These are phyloP conservation scores for Harlomillsia oculata DNA, from an alignment of 1,140 invertebrate genomes.

Conservation along the genomic window DNA sequence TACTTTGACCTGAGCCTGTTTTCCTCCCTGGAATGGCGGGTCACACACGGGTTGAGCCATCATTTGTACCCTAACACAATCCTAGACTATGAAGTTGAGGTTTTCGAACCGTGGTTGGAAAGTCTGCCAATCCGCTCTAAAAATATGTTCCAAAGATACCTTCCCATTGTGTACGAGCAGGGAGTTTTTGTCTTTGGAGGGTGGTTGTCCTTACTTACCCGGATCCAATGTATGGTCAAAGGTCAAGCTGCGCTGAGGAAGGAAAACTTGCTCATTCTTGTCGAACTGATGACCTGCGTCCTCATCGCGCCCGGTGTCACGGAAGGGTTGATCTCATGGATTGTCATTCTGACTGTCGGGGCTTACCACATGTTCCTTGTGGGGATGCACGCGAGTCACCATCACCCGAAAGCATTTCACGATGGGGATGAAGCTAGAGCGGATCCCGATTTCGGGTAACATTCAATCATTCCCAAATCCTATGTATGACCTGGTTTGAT, in stretches of 20 bases:
- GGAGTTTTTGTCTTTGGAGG: constrained; percentile 44
- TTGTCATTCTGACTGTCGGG: constrained; percentile 33
- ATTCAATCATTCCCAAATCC: neutral
- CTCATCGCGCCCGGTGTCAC: too few relatives aligned
- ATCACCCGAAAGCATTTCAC: constrained; percentile 68
- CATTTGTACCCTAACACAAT: constrained; percentile 70
- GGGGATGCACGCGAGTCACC: constrained; percentile 64
- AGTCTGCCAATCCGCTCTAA: constrained; percentile 52
- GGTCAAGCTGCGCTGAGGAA: constrained; percentile 20
- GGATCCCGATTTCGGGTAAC: constrained; percentile 37
- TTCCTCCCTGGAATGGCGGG: constrained; percentile 60
- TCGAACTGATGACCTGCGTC: constrained; percentile 13
- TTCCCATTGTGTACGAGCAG: constrained; percentile 45
- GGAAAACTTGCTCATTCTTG: constrained; percentile 20
- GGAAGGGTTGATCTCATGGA: constrained; percentile 26
- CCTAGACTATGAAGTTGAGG: constrained; percentile 61
- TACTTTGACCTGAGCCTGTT: constrained; percentile 60
- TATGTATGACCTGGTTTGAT: neutral
- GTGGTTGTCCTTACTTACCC: constrained; percentile 38
- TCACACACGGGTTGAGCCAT: constrained; percentile 66
- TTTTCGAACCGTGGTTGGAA: constrained; percentile 58
- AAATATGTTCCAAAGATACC: constrained; percentile 40
- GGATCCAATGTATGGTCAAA: constrained; percentile 14
- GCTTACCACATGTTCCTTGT: constrained; percentile 57
- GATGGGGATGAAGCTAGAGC: constrained; percentile 54